Conservation (phyloP, 1,140 invertebrate species). For the Chlorops oryzae region DNA sequence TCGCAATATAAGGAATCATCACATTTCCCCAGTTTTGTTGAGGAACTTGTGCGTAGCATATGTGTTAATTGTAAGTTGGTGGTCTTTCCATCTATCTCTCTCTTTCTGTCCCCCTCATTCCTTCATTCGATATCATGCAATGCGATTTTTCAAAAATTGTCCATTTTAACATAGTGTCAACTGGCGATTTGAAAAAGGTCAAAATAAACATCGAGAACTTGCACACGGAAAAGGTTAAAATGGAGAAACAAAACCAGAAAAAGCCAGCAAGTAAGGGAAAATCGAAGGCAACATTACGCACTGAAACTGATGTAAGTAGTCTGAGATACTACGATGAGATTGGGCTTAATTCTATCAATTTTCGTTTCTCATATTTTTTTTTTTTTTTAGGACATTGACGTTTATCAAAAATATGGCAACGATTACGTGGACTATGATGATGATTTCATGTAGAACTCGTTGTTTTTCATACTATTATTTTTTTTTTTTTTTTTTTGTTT, state of each 20-base stretch:
- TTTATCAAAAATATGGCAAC: conserved; percentile 46
- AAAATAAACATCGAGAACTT: conserved; percentile 73
- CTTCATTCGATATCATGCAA: too few species aligned
- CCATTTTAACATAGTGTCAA: conserved; percentile 54
- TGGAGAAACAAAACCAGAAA: conserved; percentile 68
- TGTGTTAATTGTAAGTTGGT: conserved; percentile 75
- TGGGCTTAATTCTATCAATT: conserved; percentile 6
- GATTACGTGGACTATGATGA: conserved; percentile 59
- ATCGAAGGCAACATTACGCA: conserved; percentile 69
- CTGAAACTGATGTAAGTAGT: conserved; percentile 65
- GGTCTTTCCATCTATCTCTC: not conserved
- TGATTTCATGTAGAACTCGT: conserved; percentile 66
- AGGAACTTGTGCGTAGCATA: conserved; percentile 72
- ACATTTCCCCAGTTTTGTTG: conserved; percentile 69
- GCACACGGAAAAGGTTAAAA: conserved; percentile 73
- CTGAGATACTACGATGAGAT: conserved; percentile 12
- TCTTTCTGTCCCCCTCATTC: too few species aligned
- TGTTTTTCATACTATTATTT: too few species aligned
- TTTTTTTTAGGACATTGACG: conserved; percentile 48
- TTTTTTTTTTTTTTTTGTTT: too few species aligned
- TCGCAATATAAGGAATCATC: conserved; percentile 60
- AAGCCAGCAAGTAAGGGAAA: conserved; percentile 69
- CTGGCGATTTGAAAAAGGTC: conserved; percentile 71
- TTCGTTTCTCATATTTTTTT: conserved; percentile 12
- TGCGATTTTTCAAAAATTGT: conserved; percentile 17